Conservation (phyloP, 2,113 vertebrate genomes). For the Datnioides undecimradiatus region DNA sequence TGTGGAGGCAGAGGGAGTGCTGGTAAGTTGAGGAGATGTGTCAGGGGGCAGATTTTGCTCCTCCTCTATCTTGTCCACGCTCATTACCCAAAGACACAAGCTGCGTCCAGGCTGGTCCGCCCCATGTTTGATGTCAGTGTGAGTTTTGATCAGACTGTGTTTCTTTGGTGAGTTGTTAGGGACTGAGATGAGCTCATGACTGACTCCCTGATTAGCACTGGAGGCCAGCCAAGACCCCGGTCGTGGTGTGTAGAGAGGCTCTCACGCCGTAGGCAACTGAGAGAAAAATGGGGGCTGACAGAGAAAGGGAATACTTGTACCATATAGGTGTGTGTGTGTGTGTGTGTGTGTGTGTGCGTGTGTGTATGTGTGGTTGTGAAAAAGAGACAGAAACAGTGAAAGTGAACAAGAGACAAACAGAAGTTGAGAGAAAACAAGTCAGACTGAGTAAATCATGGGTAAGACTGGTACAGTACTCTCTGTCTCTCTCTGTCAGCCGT, state of each 20-base stretch:
- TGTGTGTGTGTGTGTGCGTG: background rate
- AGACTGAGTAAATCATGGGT: background rate
- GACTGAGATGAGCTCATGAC: slow-evolving; percentile 37
- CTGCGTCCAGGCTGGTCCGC: slow-evolving; percentile 19
- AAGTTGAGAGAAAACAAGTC: background rate
- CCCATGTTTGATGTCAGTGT: slow-evolving; percentile 42
- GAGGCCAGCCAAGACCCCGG: slow-evolving; percentile 31
- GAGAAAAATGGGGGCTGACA: slow-evolving; percentile 16
- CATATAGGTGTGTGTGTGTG: slow-evolving; percentile 1
- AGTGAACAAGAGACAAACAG: background rate
- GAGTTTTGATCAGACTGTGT: slow-evolving; percentile 49
- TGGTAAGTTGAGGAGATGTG: slow-evolving; percentile 56
- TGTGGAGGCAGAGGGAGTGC: slow-evolving; percentile 38
- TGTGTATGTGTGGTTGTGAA: background rate
- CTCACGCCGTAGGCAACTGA: slow-evolving; percentile 10
- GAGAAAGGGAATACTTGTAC: slow-evolving; percentile 10
- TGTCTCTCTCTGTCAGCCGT: slow-evolving; percentile 26
- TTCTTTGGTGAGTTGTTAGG: slow-evolving; percentile 25
- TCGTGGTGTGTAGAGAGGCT: slow-evolving; percentile 21
- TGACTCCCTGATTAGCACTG: slow-evolving; percentile 58
- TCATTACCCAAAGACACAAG: slow-evolving; percentile 47
- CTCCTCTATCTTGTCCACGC: slow-evolving; percentile 39
- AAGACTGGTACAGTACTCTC: slow-evolving; percentile 2
- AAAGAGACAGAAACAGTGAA: background rate
- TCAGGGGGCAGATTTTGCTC: slow-evolving; percentile 20